A percentile compares a stretch with the other conserved stretches of the same genome.
phyloP scores from a whole-genome alignment of 1,140 invertebrate genomes.

The Oryzaephilus surinamensis region DNA sequence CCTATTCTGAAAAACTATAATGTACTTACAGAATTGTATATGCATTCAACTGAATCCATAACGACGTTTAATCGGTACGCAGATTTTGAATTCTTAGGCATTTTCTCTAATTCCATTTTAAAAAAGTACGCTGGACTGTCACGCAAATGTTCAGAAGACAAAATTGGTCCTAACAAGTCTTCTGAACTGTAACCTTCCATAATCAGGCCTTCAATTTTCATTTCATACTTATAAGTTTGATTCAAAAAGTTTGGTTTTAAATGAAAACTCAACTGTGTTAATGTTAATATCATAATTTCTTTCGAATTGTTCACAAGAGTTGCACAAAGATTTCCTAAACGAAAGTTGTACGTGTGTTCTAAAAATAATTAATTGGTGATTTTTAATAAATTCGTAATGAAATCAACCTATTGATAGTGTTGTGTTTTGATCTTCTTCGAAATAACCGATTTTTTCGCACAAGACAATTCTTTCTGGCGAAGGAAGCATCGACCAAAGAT shows the following conservation, averaged over 20 bases:
- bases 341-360: slow-evolving; percentile 73
- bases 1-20: slow-evolving; percentile 2
- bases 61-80: slow-evolving; percentile 58
- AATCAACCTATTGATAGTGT: too few relatives aligned
- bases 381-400: too few relatives aligned
- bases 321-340: slow-evolving; percentile 61
- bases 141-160: slow-evolving; percentile 33
- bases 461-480: slow-evolving; percentile 53
- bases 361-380: slow-evolving; percentile 38
- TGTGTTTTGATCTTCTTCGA: slow-evolving; percentile 24
- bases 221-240: slow-evolving; percentile 17
- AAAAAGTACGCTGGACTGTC: slow-evolving; percentile 59
- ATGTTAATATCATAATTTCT: slow-evolving; percentile 61
- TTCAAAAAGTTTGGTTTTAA: slow-evolving; percentile 24
- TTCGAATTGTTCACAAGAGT: slow-evolving; percentile 57
- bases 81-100: slow-evolving; percentile 54
- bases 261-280: slow-evolving; percentile 48
- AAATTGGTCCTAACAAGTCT: slow-evolving; percentile 59
- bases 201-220: slow-evolving; percentile 60
- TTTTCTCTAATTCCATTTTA: slow-evolving; percentile 65
- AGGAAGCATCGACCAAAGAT: slow-evolving; percentile 54
- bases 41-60: slow-evolving; percentile 64
- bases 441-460: slow-evolving; percentile 48
- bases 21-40: slow-evolving; percentile 63
- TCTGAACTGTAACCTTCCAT: slow-evolving; percentile 66